A percentile compares a stretch with the other conserved stretches of the same genome.
Conservation (phyloP, 1,140 invertebrate species). For the Macrosteles quadrilineatus region DNA sequence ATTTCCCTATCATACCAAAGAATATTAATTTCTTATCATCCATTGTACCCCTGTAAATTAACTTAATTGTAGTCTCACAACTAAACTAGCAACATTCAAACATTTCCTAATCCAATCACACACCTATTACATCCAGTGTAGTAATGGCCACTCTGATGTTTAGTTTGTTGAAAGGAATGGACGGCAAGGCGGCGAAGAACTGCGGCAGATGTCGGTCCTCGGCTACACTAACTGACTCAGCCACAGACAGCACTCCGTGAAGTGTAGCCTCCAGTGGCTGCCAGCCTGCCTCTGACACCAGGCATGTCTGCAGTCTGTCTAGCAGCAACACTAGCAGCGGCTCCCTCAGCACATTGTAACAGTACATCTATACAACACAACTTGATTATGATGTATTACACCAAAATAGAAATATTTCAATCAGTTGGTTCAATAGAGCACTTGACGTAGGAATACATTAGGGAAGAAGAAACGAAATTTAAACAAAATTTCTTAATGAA, state of each 20-base stretch:
- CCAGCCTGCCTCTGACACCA: constrained; percentile 50
- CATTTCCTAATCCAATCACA: too few relatives aligned
- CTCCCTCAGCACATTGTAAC: constrained; percentile 73
- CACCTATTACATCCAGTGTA: constrained; percentile 71
- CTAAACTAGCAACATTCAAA: too few relatives aligned
- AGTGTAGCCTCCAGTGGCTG: constrained; percentile 75
- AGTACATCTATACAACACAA: constrained; percentile 66
- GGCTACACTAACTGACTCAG: constrained; percentile 66
- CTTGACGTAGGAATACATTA: too few relatives aligned
- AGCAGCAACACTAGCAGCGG: constrained; percentile 64
- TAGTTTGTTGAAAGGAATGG: constrained; percentile 64
- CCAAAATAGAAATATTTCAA: too few relatives aligned
- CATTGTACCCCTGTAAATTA: too few relatives aligned
- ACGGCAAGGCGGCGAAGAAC: constrained; percentile 63
- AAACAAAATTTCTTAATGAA: too few relatives aligned
- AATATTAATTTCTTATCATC: too few relatives aligned
- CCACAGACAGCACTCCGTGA: constrained; percentile 78
- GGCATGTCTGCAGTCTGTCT: constrained; percentile 16
- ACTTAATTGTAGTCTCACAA: too few relatives aligned
- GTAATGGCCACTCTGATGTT: constrained; percentile 63
- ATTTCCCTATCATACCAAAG: too few relatives aligned
- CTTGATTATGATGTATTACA: background rate
- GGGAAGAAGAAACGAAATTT: too few relatives aligned
- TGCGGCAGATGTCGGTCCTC: constrained; percentile 64
- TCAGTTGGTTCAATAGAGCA: too few relatives aligned